A percentile compares a stretch with the other conserved stretches of the same genome.
Conservation (phyloP, 2,888 invertebrate genomes). For the Ligdia adustata region DNA sequence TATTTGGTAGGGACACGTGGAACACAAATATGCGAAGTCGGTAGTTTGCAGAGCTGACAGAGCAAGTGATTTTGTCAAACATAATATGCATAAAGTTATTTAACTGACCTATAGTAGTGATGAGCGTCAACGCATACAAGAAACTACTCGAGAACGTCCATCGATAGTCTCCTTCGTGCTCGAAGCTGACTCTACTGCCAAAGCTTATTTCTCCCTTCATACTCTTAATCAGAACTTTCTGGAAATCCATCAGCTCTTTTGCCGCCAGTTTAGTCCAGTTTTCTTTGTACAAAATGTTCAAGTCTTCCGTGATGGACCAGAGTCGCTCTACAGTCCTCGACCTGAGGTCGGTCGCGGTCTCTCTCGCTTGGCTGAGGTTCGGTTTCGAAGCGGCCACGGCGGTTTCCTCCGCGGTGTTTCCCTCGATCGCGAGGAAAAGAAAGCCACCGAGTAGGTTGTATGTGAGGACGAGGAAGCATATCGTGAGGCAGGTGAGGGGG, state of each 20-base stretch:
- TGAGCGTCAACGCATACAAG: slow-evolving; percentile 95
- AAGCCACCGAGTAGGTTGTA: slow-evolving; percentile 97
- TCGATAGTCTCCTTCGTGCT: slow-evolving; percentile 83
- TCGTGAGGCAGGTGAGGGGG: slow-evolving; percentile 91
- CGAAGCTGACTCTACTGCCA: slow-evolving; percentile 55
- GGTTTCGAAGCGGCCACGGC: slow-evolving; percentile 87
- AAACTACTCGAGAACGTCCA: slow-evolving; percentile 97
- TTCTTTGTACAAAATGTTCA: slow-evolving; percentile 94
- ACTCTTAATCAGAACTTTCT: slow-evolving; percentile 85
- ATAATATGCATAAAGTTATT: slow-evolving; percentile 54
- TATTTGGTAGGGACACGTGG: too few relatives aligned
- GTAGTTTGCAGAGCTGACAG: too few relatives aligned
- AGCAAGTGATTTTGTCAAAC: too few relatives aligned
- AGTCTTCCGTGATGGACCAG: slow-evolving; percentile 93
- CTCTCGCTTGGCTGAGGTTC: slow-evolving; percentile 82
- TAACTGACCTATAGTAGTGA: slow-evolving; percentile 98
- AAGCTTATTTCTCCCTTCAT: slow-evolving; percentile 64
- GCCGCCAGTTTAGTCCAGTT: slow-evolving; percentile 96
- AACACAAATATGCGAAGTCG: too few relatives aligned
- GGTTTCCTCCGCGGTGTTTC: slow-evolving; percentile 84
- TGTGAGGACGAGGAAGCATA: slow-evolving; percentile 93
- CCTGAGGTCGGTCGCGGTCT: slow-evolving; percentile 83
- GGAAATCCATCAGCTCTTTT: slow-evolving; percentile 93
- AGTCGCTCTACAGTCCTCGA: slow-evolving; percentile 90
- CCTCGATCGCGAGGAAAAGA: slow-evolving; percentile 94